These are phyloP conservation scores for Diplolepis rosae DNA, from an alignment of 2,888 invertebrate genomes.

Conservation along the genomic window DNA sequence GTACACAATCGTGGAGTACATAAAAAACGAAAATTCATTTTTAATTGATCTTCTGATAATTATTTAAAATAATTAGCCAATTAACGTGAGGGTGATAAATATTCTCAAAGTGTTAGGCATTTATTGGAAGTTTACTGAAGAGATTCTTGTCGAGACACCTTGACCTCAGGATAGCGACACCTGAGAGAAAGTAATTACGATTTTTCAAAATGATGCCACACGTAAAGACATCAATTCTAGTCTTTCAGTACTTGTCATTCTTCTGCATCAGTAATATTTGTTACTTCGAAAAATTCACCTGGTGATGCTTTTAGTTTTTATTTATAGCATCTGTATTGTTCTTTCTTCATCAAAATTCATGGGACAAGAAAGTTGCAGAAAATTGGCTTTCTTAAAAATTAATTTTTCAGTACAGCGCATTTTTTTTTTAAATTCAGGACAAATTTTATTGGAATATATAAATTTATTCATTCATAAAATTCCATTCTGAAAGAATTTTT, in stretches of 20 bases:
- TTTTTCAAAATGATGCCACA: slow-evolving; percentile 36
- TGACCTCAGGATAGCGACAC: slow-evolving; percentile 42
- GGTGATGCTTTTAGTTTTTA: neutral
- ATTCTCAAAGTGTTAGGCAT: slow-evolving; percentile 25
- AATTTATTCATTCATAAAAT: no score
- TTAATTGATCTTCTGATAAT: neutral
- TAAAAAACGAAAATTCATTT: no score
- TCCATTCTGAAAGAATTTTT: no score
- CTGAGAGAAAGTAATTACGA: slow-evolving; percentile 47
- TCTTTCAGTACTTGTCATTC: slow-evolving; percentile 5
- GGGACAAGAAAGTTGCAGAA: slow-evolving; percentile 9
- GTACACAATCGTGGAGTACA: no score
- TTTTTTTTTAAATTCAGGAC: neutral
- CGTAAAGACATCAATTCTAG: slow-evolving; percentile 25
- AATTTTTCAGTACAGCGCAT: neutral
- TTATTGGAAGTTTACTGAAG: slow-evolving; percentile 33
- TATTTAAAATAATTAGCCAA: neutral
- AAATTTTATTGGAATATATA: neutral
- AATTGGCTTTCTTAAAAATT: neutral
- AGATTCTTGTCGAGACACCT: slow-evolving; percentile 42
- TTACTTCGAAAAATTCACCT: neutral
- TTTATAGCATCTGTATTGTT: neutral
- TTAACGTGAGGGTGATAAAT: slow-evolving; percentile 13
- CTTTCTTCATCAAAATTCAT: neutral
- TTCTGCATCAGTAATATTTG: neutral